Evolutionary conservation across 1,140 invertebrate genomes (phyloP).

Genomic region (Eufriesea mexicana): DNA sequence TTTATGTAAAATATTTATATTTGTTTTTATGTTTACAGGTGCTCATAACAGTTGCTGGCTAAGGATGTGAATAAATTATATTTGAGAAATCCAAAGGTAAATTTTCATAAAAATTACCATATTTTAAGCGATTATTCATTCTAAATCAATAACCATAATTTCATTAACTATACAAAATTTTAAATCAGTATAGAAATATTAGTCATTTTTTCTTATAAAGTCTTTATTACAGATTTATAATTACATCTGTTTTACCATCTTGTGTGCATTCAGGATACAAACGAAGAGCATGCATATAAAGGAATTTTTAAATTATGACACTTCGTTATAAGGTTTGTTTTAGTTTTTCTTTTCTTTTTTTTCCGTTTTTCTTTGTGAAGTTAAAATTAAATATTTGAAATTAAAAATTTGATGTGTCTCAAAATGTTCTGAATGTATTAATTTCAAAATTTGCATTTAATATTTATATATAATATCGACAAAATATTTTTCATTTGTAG

Average conservation of each 20-base stretch:
- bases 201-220: background rate
- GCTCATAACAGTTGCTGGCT: constrained; percentile 36
- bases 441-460: background rate
- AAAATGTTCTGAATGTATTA: constrained; percentile 34
- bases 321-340: constrained; percentile 29
- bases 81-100: constrained; percentile 31
- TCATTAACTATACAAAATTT: constrained; percentile 2
- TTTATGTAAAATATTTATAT: constrained; percentile 28
- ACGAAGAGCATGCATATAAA: background rate
- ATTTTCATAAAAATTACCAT: background rate
- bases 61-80: constrained; percentile 8
- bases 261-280: background rate
- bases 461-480: background rate
- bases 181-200: background rate
- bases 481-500: background rate
- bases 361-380: background rate
- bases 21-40: constrained; percentile 50
- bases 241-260: background rate
- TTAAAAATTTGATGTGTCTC: no score
- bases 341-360: background rate
- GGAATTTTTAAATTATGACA: background rate
- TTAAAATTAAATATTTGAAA: background rate
- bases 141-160: constrained; percentile 26
- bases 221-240: constrained; percentile 29
- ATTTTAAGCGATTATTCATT: constrained; percentile 9